These are phyloP conservation scores for Gephyroberyx darwinii DNA, from an alignment of 2,797 vertebrate genomes.

Conservation along the genomic window DNA sequence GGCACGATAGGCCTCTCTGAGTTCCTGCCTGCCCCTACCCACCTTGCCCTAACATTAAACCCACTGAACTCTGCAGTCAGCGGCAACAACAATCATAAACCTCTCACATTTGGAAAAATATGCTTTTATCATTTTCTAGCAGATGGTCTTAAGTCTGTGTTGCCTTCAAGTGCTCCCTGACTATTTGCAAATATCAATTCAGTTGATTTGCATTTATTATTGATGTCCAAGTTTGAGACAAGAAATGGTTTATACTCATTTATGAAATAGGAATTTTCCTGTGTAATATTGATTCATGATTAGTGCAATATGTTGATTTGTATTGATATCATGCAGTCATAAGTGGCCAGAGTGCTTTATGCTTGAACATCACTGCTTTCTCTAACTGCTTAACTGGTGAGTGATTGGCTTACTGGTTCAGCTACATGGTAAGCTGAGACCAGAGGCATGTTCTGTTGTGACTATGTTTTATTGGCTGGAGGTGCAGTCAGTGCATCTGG, in stretches of 20 bases:
- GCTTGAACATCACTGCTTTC: conserved; percentile 30
- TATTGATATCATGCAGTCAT: conserved; percentile 2
- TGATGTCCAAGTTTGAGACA: not conserved
- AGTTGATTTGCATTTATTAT: not conserved
- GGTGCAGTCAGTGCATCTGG: conserved; percentile 9
- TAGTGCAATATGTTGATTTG: not conserved
- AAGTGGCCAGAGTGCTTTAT: conserved; percentile 3
- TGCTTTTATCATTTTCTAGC: conserved; percentile 20
- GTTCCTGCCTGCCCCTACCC: conserved; percentile 19
- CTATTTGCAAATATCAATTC: not conserved
- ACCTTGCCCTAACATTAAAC: conserved; percentile 40
- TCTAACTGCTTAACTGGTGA: conserved; percentile 30
- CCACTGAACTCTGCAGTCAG: conserved; percentile 46
- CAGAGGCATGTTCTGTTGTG: conserved; percentile 20
- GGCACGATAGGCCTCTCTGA: not conserved
- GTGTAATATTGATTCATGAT: no score
- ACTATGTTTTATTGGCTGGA: conserved; percentile 20
- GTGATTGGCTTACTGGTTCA: conserved; percentile 19
- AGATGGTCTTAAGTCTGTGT: not conserved
- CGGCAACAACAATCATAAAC: conserved; percentile 61
- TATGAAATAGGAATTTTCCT: no score
- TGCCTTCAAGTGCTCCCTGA: not conserved
- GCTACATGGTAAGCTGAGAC: conserved; percentile 42
- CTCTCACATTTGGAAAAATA: conserved; percentile 44
- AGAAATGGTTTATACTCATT: not conserved